Conservation (phyloP, 2,113 vertebrate genomes). For the Ceyx cyanopectus region DNA sequence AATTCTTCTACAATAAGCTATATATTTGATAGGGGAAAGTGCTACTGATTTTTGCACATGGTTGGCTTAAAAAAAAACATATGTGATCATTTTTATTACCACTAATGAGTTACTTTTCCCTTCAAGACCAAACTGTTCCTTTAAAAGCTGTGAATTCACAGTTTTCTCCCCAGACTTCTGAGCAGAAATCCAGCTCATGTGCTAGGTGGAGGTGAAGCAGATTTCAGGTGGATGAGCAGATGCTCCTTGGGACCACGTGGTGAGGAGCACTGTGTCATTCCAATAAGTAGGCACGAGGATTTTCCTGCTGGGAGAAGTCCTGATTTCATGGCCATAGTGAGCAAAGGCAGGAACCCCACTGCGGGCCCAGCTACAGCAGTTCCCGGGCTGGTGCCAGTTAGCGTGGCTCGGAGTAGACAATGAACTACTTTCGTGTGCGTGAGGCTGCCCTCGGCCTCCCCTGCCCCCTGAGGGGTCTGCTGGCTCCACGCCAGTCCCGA, state of each 20-base stretch:
- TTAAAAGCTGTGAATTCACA: background rate
- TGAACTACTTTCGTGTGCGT: rapidly evolving
- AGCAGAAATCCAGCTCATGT: background rate
- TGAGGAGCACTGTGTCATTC: rapidly evolving
- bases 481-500: rapidly evolving
- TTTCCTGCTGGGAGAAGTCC: background rate
- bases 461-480: rapidly evolving
- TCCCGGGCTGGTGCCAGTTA: background rate
- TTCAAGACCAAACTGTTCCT: background rate
- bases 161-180: background rate
- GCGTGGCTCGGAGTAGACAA: rapidly evolving
- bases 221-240: background rate
- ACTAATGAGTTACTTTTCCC: background rate
- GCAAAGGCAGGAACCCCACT: background rate
- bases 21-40: background rate
- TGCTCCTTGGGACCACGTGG: rapidly evolving
- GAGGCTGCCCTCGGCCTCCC: background rate
- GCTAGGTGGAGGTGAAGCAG: rapidly evolving
- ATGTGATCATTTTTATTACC: background rate
- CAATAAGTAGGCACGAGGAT: background rate
- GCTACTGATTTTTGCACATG: rapidly evolving
- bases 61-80: background rate
- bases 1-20: background rate
- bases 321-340: background rate
- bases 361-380: background rate